Conservation (phyloP, 2,888 invertebrate species). For the Dascillus cervinus region DNA sequence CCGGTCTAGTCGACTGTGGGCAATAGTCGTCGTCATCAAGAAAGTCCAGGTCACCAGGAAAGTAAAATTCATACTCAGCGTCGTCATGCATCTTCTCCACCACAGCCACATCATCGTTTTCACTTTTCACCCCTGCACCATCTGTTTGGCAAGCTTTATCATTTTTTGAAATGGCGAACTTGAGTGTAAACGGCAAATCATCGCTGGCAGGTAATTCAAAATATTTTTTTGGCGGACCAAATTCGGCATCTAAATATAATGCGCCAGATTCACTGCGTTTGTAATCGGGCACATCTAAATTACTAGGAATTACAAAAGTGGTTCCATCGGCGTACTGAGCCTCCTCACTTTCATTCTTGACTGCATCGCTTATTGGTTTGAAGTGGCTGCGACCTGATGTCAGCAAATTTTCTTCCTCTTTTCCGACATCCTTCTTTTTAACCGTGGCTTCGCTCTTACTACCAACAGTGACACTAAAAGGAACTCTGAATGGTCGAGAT, state of each 20-base stretch:
- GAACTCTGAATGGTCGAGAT: constrained; percentile 28
- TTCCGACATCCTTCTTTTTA: constrained; percentile 12
- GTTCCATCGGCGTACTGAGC: constrained; percentile 59
- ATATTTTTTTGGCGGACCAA: constrained; percentile 45
- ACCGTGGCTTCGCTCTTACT: constrained; percentile 6
- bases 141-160: constrained; percentile 55
- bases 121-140: constrained; percentile 4
- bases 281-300: constrained; percentile 52
- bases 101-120: constrained; percentile 13
- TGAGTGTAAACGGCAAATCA: constrained; percentile 49
- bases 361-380: constrained; percentile 65
- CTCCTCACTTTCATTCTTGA: constrained; percentile 34
- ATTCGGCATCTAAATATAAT: constrained; percentile 49
- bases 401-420: constrained; percentile 43
- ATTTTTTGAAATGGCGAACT: constrained; percentile 57
- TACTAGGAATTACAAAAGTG: constrained; percentile 59
- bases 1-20: constrained; percentile 15
- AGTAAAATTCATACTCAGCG: constrained; percentile 25
- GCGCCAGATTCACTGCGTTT: constrained; percentile 59
- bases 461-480: constrained; percentile 8
- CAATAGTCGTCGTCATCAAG: constrained; percentile 16
- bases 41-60: constrained; percentile 27
- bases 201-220: constrained; percentile 46
- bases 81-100: constrained; percentile 20
- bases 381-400: constrained; percentile 77